Base-by-base conservation (phyloP, 2,113 vertebrate species). In the Perognathus longimembris region DNA sequence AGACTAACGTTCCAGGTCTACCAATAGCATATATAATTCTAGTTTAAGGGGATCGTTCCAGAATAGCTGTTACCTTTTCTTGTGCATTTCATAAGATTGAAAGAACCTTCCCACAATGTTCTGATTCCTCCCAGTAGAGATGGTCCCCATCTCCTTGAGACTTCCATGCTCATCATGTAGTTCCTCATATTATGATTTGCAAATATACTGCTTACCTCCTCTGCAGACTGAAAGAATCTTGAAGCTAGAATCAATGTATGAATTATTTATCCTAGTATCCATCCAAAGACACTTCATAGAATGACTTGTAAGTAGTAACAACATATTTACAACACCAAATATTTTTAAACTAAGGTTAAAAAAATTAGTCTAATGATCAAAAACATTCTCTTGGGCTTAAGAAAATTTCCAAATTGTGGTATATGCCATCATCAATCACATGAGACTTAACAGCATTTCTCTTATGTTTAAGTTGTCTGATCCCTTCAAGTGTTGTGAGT, bases 171-270 rank as follows among this genome's bases (percentile, higher is more conserved):
- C 59, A n/a, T n/a, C n/a, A n/a, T n/a, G n/a, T n/a, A 54, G 7
- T 57, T 70, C 54, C 87, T 88, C 80, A 70, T n/a, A 40, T 75
- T 34, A 61, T 36, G 83, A 17, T 21, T 85, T 89, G 38, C 30
- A 77, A 94, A 78, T n/a, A 66, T 30, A 20, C 32, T 38, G 82
- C 28, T 94, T 74, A 42, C 42, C 32, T 81, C 24, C 24, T n/a
- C 80, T 61, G 24, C 1, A 84, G 63, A 69, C 40, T 66, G 71
- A 91, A 86, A 90, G 42, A 81, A 87, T 89, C 64, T 79, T 85
- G 85, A 91, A 63, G 32, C 26, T 54, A 63, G n/a, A n/a, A 79
- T 28, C 42, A 17, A 32, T 75, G 71, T 78, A 57, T 93, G 71
- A 63, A 71, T 84, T 89, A 74, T 64, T 63, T 91, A 70, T 38